These are phyloP conservation scores for Chiridota heheva DNA, from an alignment of 35 echinoderm and acorn worm species.

Conservation along the genomic window DNA sequence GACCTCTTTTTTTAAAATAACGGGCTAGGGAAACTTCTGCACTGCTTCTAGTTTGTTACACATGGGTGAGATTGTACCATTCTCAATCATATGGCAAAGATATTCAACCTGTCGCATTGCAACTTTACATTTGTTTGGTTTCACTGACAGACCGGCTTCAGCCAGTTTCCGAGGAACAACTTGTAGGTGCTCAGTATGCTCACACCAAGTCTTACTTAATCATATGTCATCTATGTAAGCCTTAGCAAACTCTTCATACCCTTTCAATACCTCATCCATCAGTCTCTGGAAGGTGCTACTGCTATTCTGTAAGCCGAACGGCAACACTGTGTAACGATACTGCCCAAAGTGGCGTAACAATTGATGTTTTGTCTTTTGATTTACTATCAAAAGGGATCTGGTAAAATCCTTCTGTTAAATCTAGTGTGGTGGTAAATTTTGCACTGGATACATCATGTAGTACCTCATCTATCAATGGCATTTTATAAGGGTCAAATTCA, in stretches of 20 bases:
- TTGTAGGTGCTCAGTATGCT: slow-evolving; percentile 19
- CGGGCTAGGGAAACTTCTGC: background rate
- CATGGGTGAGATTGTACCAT: slow-evolving; percentile 31
- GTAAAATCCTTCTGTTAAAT: slow-evolving; percentile 44
- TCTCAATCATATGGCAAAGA: slow-evolving; percentile 45
- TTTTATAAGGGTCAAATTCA: no score
- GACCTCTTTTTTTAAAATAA: slow-evolving; percentile 45
- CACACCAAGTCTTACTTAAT: background rate
- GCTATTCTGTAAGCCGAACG: slow-evolving; percentile 21
- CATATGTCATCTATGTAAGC: slow-evolving; percentile 30
- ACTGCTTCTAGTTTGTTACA: slow-evolving; percentile 47
- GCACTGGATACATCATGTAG: no score
- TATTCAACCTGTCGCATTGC: slow-evolving; percentile 24
- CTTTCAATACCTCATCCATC: slow-evolving; percentile 36
- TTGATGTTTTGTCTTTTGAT: slow-evolving; percentile 35
- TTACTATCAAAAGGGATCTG: slow-evolving; percentile 1
- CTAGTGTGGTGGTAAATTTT: slow-evolving; percentile 31
- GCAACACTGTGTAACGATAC: slow-evolving; percentile 34
- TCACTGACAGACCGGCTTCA: slow-evolving; percentile 29
- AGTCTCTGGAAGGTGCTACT: background rate
- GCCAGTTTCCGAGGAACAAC: background rate
- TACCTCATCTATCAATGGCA: no score
- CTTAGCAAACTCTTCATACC: background rate
- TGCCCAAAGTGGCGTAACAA: slow-evolving; percentile 31
- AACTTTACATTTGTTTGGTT: slow-evolving; percentile 51